Conservation (phyloP, 2,888 invertebrate species). For the Hydrotaea diabolus region DNA sequence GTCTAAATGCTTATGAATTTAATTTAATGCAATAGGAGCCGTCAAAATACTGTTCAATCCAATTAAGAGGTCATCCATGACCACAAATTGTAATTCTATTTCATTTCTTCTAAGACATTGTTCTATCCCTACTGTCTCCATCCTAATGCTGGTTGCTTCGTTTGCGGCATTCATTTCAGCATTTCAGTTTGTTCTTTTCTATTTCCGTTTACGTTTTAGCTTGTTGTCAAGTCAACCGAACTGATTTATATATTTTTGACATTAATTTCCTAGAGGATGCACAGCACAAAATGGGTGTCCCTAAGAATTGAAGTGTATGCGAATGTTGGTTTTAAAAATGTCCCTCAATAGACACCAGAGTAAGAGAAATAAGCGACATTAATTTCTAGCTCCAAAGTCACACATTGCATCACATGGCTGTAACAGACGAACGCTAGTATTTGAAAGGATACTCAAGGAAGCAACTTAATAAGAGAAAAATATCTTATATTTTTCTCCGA, state of each 20-base stretch:
- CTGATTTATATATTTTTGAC: background rate
- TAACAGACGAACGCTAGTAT: background rate
- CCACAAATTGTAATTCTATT: too few species aligned
- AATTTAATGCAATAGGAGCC: too few species aligned
- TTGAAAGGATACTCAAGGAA: background rate
- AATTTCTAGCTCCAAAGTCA: background rate
- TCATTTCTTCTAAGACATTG: too few species aligned
- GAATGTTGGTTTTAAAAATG: background rate
- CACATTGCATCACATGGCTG: background rate
- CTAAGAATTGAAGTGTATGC: background rate
- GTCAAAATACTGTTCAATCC: too few species aligned
- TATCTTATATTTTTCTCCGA: slow-evolving; percentile 2
- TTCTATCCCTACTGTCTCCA: too few species aligned
- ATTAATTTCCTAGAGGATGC: background rate
- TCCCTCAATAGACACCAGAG: background rate
- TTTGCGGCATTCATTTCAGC: too few species aligned
- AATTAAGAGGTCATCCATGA: too few species aligned
- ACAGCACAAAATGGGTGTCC: background rate
- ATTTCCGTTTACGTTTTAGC: background rate
- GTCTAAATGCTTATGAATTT: too few species aligned
- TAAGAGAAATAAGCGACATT: background rate
- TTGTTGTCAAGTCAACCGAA: background rate
- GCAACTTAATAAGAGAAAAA: background rate
- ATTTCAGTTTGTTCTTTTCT: background rate
- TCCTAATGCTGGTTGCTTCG: too few species aligned